A percentile compares a stretch with the other conserved stretches of the same genome.
Evolutionary conservation across 1,140 invertebrate species (phyloP).

Genomic region (Diorhabda elongata): DNA sequence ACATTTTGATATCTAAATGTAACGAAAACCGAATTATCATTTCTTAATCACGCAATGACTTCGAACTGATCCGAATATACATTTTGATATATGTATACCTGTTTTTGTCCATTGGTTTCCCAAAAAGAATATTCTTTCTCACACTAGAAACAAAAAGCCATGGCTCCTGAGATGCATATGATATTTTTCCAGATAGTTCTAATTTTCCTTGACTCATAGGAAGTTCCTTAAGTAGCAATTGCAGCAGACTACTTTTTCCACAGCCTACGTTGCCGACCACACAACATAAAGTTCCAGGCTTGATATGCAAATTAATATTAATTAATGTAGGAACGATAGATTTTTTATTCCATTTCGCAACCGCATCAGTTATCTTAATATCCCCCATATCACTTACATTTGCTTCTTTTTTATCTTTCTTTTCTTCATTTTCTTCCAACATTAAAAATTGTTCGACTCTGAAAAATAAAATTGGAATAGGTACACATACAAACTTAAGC

Average conservation of each 20-base stretch:
- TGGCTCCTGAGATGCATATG: slow-evolving; percentile 72
- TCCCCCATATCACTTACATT: slow-evolving; percentile 27
- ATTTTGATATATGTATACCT: slow-evolving; percentile 50
- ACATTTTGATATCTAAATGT: slow-evolving; percentile 63
- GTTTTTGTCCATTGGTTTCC: slow-evolving; percentile 57
- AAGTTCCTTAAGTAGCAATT: slow-evolving; percentile 58
- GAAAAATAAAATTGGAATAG: no score
- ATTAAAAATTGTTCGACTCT: slow-evolving; percentile 55
- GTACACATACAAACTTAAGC: no score
- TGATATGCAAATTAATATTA: slow-evolving; percentile 58
- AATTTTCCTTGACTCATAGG: slow-evolving; percentile 58
- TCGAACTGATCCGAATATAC: no score
- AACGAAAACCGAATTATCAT: slow-evolving; percentile 60
- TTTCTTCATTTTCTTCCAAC: slow-evolving; percentile 50
- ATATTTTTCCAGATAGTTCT: slow-evolving; percentile 57
- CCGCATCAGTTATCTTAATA: slow-evolving; percentile 51
- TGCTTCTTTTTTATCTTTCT: not conserved
- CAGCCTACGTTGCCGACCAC: slow-evolving; percentile 74
- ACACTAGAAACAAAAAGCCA: slow-evolving; percentile 69
- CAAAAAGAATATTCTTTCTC: slow-evolving; percentile 78
- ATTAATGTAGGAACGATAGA: slow-evolving; percentile 58
- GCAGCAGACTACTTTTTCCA: slow-evolving; percentile 76
- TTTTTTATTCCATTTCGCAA: slow-evolving; percentile 57
- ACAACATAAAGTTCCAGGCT: slow-evolving; percentile 63
- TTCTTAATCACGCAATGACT: no score